A percentile compares a stretch with the other conserved stretches of the same genome.
These are phyloP conservation scores for Cecidostiba fungosa DNA, from an alignment of 2,888 invertebrate genomes.

Conservation along the genomic window DNA sequence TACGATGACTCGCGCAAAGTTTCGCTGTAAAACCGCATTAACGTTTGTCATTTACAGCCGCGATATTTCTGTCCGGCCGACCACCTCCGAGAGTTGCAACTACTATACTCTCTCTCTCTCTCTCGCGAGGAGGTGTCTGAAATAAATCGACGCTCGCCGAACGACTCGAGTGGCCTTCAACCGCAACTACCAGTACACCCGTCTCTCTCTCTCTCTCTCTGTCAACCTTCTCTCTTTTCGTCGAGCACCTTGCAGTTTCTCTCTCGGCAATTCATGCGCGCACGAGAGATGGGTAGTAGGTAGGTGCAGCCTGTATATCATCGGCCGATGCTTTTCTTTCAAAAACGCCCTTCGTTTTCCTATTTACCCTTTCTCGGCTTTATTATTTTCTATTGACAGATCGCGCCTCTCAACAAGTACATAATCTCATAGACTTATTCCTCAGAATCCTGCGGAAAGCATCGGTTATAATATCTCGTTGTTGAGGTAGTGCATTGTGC, in stretches of 20 bases:
- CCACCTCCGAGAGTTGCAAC: slow-evolving; percentile 49
- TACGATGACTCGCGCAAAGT: slow-evolving; percentile 52
- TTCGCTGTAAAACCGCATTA: slow-evolving; percentile 63
- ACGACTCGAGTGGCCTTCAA: slow-evolving; percentile 58
- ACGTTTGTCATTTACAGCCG: slow-evolving; percentile 62
- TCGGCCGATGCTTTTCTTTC: slow-evolving; percentile 21
- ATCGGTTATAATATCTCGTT: too few species aligned
- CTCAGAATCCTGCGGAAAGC: too few species aligned
- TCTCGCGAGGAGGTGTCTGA: slow-evolving; percentile 55
- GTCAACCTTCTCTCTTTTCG: slow-evolving; percentile 44
- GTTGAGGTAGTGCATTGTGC: too few species aligned
- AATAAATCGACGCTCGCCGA: slow-evolving; percentile 59
- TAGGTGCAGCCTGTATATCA: slow-evolving; percentile 31
- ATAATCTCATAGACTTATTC: too few species aligned
- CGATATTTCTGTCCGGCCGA: slow-evolving; percentile 60
- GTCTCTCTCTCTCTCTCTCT: slow-evolving; percentile 26
- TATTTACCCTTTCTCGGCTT: slow-evolving; percentile 40
- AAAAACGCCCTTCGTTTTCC: slow-evolving; percentile 11
- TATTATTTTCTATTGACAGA: slow-evolving; percentile 6
- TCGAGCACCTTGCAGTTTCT: slow-evolving; percentile 55
- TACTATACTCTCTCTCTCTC: neutral
- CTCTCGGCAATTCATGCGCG: slow-evolving; percentile 29
- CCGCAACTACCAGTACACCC: slow-evolving; percentile 44
- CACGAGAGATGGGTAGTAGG: neutral
- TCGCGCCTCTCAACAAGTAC: too few species aligned